Base-by-base conservation (phyloP, 2,888 invertebrate species). In the Caenorhabditis drosophilae region DNA sequence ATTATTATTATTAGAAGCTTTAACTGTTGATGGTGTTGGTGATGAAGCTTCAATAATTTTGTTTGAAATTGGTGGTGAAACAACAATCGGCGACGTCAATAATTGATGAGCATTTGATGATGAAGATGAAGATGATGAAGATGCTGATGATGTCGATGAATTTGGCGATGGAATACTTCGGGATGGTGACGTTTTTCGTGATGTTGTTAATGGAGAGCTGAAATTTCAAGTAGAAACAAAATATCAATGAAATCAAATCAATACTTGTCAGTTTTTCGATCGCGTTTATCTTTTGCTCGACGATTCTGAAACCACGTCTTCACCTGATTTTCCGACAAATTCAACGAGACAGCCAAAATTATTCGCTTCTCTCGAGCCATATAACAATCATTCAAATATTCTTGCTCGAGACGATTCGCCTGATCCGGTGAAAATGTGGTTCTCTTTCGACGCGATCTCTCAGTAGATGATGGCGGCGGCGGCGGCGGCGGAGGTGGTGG, bases 261-360 rank as follows among this genome's bases (percentile, higher is more conserved):
- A 31, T 18, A 57, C 53, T 46, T 54, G 40, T 53, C 67, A 18
- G 50, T 45, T 44, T 56, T 60, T 15, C 66, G 45, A 34, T 58
- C 71, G 38, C 69, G 57, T 55, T 74, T 74, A 31, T 72, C 71
- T 47, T 74, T 74, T 7, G 74, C 74, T 20, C 74, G 50, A 34
- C 76, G 41, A 56, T 76, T 76, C 59, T 76, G 76, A 48, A 74
- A 76, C 76, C 76, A 76, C n/a, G 76, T 76, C 49, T 76, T 76
- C 46, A 76, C 70, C 47, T 76, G 76, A 54, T 70, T 70, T 54
- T 76, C 76, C 15, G 72, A 67, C 4, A 76, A 56, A 27, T 44
- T 52, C 26, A 76, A 50, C 7, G 63, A 52, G n/a, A 63, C 60
- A 7, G 76, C 76, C n/a, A 76, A 57, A 6, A 54, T 31, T n/a